Evolutionary conservation across 2,113 vertebrate species (phyloP), one percentile per base, ranked within the genome.

Genomic region (Paralichthys olivaceus): DNA sequence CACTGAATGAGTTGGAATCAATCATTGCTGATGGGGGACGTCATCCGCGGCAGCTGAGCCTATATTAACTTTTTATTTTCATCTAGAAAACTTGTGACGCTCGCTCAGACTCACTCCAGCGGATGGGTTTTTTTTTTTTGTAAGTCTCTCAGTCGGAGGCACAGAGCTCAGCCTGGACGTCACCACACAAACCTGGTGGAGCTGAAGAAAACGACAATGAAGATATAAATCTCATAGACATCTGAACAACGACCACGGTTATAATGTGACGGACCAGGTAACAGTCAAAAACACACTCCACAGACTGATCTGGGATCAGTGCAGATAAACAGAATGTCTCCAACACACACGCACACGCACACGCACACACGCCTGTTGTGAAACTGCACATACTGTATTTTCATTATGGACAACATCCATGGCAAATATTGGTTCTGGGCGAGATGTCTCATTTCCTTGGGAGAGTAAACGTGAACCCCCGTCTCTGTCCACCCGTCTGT

Each of bases 351-450:
- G 51, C 60, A 53, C 55, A 54, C 62, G 60, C 69, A 75, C 37
- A 60, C 59, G 54, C 58, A 29, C 28, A 40, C 26, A 74, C 32
- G 73, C 15, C 26, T 57, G 75, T 74, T 64, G 62, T 73, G 62
- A 72, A 72, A 71, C 43, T 28, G 58, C 53, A 77, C 17, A 5
- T 62, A 60, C 65, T 72, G 72, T 72, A 71, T 73, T 84, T 77
- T 84, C 76, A 84, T 82, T 82, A 80, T 68, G 60, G 69, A 80
- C 56, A 0, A 65, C 32, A 13, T 84, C 77, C 25, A 81, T 1
- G 2, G 61, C 72, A 91, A 87, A 90, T 84, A 90, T 87, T 87
- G 80, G 69, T 64, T 85, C 63, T 77, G 65, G 59, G 56, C 19
- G 26, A 80, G 45, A 87, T 58, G 77, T 72, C 68, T 90, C 53